Evolutionary conservation across 1,140 invertebrate species (phyloP).

Genomic region (Drosophila miranda): DNA sequence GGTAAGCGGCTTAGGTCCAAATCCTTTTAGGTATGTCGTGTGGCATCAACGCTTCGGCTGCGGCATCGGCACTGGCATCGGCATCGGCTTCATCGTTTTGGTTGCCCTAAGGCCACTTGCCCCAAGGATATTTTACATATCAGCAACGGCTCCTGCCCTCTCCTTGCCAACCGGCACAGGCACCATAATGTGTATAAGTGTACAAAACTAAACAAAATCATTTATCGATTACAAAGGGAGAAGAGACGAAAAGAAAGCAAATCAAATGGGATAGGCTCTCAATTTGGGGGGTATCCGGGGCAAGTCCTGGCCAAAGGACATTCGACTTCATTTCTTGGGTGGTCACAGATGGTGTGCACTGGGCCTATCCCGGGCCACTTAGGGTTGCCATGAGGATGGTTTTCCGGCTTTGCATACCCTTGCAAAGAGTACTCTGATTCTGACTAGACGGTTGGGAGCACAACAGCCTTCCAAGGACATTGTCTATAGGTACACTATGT

Average conservation of each 20-base stretch:
- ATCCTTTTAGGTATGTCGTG: slow-evolving; percentile 79
- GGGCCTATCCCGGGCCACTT: slow-evolving; percentile 5
- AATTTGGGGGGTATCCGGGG: neutral
- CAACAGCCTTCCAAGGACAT: too few relatives aligned
- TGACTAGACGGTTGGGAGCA: too few relatives aligned
- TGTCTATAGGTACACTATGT: too few relatives aligned
- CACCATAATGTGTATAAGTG: slow-evolving; percentile 15
- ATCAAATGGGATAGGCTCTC: slow-evolving; percentile 52
- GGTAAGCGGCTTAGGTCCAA: slow-evolving; percentile 75
- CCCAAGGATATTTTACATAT: slow-evolving; percentile 62
- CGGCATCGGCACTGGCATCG: neutral
- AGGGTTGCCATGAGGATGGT: slow-evolving; percentile 14
- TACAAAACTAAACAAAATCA: slow-evolving; percentile 73
- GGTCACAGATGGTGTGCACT: slow-evolving; percentile 19
- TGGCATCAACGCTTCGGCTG: slow-evolving; percentile 44
- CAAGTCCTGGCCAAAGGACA: slow-evolving; percentile 28
- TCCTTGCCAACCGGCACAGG: neutral
- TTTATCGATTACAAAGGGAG: slow-evolving; percentile 67
- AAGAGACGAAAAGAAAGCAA: slow-evolving; percentile 35
- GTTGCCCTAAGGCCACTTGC: slow-evolving; percentile 59
- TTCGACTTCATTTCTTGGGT: neutral
- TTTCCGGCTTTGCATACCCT: neutral
- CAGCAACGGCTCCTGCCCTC: neutral
- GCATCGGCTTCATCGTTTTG: neutral
- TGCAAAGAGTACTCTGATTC: too few relatives aligned